A percentile compares a stretch with the other conserved stretches of the same genome.
Conservation (phyloP, 1,140 invertebrate genomes). For the Bombus huntii region DNA sequence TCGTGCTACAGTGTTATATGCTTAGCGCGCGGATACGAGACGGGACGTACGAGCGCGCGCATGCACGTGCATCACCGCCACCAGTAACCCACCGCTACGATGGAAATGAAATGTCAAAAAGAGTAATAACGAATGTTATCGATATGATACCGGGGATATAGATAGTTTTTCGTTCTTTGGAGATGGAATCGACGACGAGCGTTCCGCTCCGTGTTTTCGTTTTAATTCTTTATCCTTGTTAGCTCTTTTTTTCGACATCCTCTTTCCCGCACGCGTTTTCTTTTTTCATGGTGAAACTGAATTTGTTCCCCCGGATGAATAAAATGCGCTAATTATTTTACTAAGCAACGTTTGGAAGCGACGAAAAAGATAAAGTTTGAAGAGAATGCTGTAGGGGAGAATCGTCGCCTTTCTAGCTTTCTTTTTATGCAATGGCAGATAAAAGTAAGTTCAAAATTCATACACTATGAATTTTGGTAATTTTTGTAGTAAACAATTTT, state of each 20-base stretch:
- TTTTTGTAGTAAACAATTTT: no score
- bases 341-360: neutral
- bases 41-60: neutral
- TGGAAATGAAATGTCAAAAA: constrained; percentile 58
- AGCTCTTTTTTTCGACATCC: neutral
- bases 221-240: constrained; percentile 4
- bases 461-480: no score
- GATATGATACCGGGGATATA: constrained; percentile 44
- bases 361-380: neutral
- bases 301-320: neutral
- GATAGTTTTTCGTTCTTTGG: constrained; percentile 51
- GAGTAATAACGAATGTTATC: constrained; percentile 56
- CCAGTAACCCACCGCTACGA: neutral
- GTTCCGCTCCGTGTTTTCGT: constrained; percentile 10
- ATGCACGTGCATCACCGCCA: neutral
- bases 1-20: constrained; percentile 17
- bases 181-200: constrained; percentile 41
- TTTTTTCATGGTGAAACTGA: neutral
- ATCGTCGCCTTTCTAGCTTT: no score
- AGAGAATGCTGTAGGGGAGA: no score
- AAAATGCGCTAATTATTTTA: neutral
- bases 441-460: no score
- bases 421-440: no score
- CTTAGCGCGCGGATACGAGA: constrained; percentile 20
- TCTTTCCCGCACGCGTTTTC: neutral